A percentile compares a stretch with the other conserved stretches of the same genome.
Evolutionary conservation across 2,888 invertebrate species (phyloP).

Genomic region (Tryphoninae sp.): DNA sequence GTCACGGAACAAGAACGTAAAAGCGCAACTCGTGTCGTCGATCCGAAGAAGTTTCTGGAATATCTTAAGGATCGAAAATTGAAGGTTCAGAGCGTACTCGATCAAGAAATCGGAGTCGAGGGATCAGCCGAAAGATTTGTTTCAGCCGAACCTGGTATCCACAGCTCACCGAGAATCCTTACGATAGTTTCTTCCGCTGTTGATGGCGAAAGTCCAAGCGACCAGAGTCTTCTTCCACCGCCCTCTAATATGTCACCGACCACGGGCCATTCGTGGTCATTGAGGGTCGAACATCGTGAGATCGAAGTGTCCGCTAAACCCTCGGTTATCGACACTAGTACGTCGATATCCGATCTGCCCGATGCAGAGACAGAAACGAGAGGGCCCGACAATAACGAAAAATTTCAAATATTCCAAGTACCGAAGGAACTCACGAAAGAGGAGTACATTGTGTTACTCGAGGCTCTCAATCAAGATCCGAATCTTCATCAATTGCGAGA

Average conservation of each 20-base stretch:
- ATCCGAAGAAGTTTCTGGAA: constrained; percentile 70
- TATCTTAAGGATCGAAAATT: constrained; percentile 66
- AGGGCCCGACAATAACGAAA: constrained; percentile 24
- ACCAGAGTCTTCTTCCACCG: constrained; percentile 17
- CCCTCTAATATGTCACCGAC: constrained; percentile 5
- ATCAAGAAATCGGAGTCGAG: constrained; percentile 28
- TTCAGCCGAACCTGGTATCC: constrained; percentile 25
- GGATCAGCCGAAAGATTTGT: neutral
- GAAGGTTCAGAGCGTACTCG: constrained; percentile 51
- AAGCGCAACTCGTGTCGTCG: constrained; percentile 65
- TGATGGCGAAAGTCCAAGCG: constrained; percentile 50
- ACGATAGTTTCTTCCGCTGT: constrained; percentile 69
- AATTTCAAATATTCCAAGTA: constrained; percentile 69
- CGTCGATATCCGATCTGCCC: constrained; percentile 72
- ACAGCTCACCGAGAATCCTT: constrained; percentile 61
- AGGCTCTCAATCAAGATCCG: constrained; percentile 69
- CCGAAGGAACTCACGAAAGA: constrained; percentile 71
- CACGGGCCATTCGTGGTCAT: constrained; percentile 54
- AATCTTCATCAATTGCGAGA: constrained; percentile 67
- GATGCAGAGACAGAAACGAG: constrained; percentile 21
- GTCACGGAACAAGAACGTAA: constrained; percentile 67
- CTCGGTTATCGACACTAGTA: constrained; percentile 72
- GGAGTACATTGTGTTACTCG: constrained; percentile 69
- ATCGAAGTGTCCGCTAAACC: constrained; percentile 73
- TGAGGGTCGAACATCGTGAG: constrained; percentile 69